A percentile compares a stretch with the other conserved stretches of the same genome.
phyloP scores from a whole-genome alignment of 2,797 vertebrate genomes.

The Hyperoplus immaculatus region DNA sequence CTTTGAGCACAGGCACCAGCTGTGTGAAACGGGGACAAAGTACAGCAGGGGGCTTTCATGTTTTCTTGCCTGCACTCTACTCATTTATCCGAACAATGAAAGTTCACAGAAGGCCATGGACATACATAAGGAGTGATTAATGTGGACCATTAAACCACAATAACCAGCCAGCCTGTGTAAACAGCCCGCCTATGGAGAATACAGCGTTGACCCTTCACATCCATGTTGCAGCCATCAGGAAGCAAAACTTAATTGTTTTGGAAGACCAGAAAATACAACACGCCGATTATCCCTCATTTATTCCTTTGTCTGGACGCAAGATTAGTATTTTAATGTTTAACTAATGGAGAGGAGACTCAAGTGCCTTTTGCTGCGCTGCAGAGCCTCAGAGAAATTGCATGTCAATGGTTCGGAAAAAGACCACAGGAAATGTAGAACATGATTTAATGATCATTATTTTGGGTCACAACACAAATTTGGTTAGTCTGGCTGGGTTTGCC shows the following conservation, averaged over 20 bases:
- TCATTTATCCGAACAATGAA: constrained; percentile 52
- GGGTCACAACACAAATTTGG: constrained; percentile 24
- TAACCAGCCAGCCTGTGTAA: constrained; percentile 41
- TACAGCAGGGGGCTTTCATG: constrained; percentile 45
- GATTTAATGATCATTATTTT: constrained; percentile 31
- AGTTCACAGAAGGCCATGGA: constrained; percentile 42
- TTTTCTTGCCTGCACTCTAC: constrained; percentile 33
- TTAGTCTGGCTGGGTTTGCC: constrained; percentile 13
- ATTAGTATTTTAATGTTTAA: constrained; percentile 21
- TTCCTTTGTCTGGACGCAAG: constrained; percentile 22
- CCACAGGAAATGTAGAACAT: constrained; percentile 23
- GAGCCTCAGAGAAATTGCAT: constrained; percentile 7
- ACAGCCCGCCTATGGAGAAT: constrained; percentile 33
- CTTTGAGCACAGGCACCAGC: constrained; percentile 36
- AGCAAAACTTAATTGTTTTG: constrained; percentile 37
- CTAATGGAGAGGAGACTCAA: constrained; percentile 10
- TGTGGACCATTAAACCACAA: constrained; percentile 49
- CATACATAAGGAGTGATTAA: constrained; percentile 47
- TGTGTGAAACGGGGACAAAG: constrained; percentile 65
- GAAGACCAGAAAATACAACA: constrained; percentile 5
- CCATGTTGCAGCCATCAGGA: constrained; percentile 29
- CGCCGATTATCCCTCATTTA: constrained; percentile 20
- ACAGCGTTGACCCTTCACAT: constrained; percentile 16
- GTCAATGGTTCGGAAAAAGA: not conserved
- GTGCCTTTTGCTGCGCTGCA: constrained; percentile 12